Base-by-base conservation (phyloP, 2,797 vertebrate species). In the Cossypha polioptera region DNA sequence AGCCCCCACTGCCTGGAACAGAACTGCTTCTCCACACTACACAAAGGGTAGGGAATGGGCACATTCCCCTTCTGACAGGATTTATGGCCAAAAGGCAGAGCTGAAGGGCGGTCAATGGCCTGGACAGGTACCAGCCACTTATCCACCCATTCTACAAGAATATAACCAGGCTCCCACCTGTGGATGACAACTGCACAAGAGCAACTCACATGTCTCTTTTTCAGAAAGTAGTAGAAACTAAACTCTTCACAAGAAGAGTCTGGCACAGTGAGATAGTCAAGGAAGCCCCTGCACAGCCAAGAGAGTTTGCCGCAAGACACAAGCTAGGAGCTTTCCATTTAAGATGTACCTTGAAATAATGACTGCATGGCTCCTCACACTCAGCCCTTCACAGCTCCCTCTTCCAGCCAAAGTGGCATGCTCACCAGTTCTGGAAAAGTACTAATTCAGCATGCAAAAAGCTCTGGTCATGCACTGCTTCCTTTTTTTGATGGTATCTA, bases 51-150 rank as follows among this genome's bases (percentile, higher is more conserved):
- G 51, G 51, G 31, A 73, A 62, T 0, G 0, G 48, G 31, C 51
- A 79, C 28, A 5, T 7, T 42, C 58, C 43, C 7, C 13, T 31
- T 31, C 21, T 33, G 25, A 42, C 40, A 63, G 31, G 11, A 65
- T 71, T 71, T 33, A 33, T 3, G 53, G 53, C 16, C 28, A 47
- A 68, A 38, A 69, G 29, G 66, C 40, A 54, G 75, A 58, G 75
- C 68, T 63, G 9, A 33, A 79, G 67, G 54, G 51, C 43, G 53
- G 22, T n/a, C 63, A 66, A 2, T 2, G 8, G 33, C 25, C 51
- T 0, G 0, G 16, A 19, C 0, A 53, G 36, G 16, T 74, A 13
- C 42, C 73, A 83, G 48, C 15, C 40, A 33, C 18, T 58, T 51
- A 48, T 4, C 45, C 40, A 45, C 9, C 13, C 24, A 22, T 65